Percentiles rank a stretch among this genome's conserved stretches.
phyloP scores from a whole-genome alignment of 2,113 vertebrate genomes.

The Fregetta grallaria region DNA sequence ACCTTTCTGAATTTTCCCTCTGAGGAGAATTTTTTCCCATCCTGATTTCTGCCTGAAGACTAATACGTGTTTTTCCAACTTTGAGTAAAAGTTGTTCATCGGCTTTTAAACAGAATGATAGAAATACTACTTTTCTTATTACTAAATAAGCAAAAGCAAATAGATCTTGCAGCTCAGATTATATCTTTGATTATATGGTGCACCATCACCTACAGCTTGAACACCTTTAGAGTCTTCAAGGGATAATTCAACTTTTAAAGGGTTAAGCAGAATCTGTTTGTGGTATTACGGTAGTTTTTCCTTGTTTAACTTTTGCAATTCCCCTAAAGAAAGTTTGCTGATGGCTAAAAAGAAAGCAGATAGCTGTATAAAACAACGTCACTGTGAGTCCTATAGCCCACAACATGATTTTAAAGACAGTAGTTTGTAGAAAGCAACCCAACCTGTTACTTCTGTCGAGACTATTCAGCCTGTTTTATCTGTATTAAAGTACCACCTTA shows the following conservation, averaged over 20 bases:
- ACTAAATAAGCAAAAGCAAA: background rate
- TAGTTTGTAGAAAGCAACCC: background rate
- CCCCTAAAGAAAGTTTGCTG: background rate
- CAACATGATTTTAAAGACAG: background rate
- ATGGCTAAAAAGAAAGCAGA: background rate
- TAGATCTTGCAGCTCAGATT: background rate
- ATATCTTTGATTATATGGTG: background rate
- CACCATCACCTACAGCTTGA: background rate
- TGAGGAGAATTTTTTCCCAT: background rate
- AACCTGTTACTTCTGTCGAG: background rate
- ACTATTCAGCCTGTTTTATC: background rate
- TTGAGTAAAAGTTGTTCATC: background rate
- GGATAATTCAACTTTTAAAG: background rate
- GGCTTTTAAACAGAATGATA: background rate
- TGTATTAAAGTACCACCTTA: background rate
- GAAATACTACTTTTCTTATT: background rate
- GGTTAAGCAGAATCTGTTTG: background rate
- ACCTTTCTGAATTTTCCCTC: background rate
- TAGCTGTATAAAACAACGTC: background rate
- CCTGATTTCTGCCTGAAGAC: background rate
- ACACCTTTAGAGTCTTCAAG: background rate
- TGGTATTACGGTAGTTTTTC: background rate
- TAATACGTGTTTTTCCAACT: background rate
- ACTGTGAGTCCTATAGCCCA: background rate
- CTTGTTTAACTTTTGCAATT: background rate